Evolutionary conservation across 2,888 invertebrate species (phyloP).

Genomic region (Spodoptera littoralis): DNA sequence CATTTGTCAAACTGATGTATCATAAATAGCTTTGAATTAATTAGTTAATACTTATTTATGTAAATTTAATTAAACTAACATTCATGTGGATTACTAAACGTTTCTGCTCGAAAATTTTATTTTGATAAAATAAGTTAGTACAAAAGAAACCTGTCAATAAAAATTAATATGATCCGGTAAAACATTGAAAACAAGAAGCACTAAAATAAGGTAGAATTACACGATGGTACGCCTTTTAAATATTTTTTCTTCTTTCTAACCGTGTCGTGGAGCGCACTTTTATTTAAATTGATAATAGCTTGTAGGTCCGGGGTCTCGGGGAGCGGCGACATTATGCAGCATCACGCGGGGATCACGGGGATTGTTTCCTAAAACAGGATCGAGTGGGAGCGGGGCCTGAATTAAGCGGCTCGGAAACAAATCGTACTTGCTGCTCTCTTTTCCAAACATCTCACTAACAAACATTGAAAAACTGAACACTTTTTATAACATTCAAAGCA

Average conservation of each 20-base stretch:
- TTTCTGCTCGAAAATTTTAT: too few relatives aligned
- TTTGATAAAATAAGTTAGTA: too few relatives aligned
- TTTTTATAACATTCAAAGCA: neutral
- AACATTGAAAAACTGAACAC: constrained; percentile 11
- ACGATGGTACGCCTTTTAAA: constrained; percentile 28
- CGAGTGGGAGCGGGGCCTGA: constrained; percentile 75
- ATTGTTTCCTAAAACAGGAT: constrained; percentile 86
- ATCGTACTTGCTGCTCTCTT: constrained; percentile 50
- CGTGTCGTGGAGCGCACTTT: constrained; percentile 59
- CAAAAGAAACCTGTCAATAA: too few relatives aligned
- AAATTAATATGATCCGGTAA: neutral
- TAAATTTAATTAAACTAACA: too few relatives aligned
- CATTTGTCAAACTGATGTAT: neutral
- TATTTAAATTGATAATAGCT: constrained; percentile 80
- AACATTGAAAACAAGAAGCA: constrained; percentile 15
- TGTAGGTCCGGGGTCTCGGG: constrained; percentile 60
- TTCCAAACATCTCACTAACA: constrained; percentile 39
- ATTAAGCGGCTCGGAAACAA: constrained; percentile 73
- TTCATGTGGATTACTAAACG: too few relatives aligned
- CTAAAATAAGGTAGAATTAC: constrained; percentile 35
- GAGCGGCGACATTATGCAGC: constrained; percentile 83
- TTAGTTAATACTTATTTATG: too few relatives aligned
- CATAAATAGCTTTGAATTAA: too few relatives aligned
- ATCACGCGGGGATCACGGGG: constrained; percentile 86
- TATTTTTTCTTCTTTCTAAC: constrained; percentile 46